phyloP scores from a whole-genome alignment of 2,888 invertebrate species.

The Agriopis leucophaearia region DNA sequence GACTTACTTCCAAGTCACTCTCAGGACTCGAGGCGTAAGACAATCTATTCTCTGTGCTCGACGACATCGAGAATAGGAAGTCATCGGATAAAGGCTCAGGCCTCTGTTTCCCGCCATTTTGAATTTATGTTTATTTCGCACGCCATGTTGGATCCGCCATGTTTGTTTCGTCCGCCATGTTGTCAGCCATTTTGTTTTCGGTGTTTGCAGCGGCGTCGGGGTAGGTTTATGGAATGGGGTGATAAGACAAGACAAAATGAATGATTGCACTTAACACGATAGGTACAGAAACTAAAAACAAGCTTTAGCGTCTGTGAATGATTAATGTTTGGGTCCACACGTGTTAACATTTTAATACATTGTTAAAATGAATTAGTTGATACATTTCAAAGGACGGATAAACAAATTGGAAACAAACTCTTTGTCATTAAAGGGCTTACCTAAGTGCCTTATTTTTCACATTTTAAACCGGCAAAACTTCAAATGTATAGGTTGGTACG shows the following conservation, averaged over 20 bases:
- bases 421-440: background rate
- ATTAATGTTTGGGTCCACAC: slow-evolving; percentile 76
- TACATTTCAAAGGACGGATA: background rate
- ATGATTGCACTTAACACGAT: slow-evolving; percentile 77
- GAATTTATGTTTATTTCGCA: slow-evolving; percentile 55
- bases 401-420: background rate
- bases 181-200: slow-evolving; percentile 56
- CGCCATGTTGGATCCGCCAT: slow-evolving; percentile 61
- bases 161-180: slow-evolving; percentile 52
- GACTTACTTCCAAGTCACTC: slow-evolving; percentile 92
- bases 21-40: slow-evolving; percentile 98
- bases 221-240: slow-evolving; percentile 85
- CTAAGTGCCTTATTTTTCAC: no score
- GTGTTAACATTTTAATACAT: slow-evolving; percentile 63
- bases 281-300: slow-evolving; percentile 76
- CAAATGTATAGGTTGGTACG: no score
- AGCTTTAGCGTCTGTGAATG: slow-evolving; percentile 77
- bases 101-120: slow-evolving; percentile 88
- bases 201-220: slow-evolving; percentile 60
- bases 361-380: slow-evolving; percentile 43
- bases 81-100: slow-evolving; percentile 99
- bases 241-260: slow-evolving; percentile 86
- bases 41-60: slow-evolving; percentile 91
- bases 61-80: slow-evolving; percentile 99
- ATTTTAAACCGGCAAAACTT: no score